Conservation (phyloP, 1,140 invertebrate genomes). For the Trachymyrmex cornetzi region DNA sequence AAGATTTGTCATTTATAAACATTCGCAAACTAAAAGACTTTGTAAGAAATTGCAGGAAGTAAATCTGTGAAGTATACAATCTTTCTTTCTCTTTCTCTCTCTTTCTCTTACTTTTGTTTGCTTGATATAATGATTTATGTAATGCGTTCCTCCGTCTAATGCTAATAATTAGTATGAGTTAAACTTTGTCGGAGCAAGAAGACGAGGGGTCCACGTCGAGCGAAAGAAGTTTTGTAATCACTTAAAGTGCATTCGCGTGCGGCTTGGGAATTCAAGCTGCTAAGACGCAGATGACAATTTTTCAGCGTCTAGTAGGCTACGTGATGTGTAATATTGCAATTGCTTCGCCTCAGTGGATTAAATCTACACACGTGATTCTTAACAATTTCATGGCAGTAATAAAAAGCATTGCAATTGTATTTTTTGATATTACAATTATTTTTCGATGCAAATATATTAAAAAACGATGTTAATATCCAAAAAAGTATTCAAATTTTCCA, state of each 20-base stretch:
- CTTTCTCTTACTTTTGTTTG: not conserved
- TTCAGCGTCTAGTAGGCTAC: conserved; percentile 57
- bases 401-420: not conserved
- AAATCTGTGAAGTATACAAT: conserved; percentile 14
- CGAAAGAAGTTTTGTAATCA: conserved; percentile 73
- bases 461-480: not conserved
- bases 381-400: conserved; percentile 18
- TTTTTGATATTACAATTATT: not conserved
- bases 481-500: not conserved
- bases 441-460: not conserved
- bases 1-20: conserved; percentile 19
- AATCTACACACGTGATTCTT: conserved; percentile 15
- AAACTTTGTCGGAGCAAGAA: conserved; percentile 60
- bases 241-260: conserved; percentile 74
- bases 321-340: conserved; percentile 59
- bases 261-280: conserved; percentile 68
- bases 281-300: conserved; percentile 70
- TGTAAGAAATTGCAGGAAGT: conserved; percentile 2
- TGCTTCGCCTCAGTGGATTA: conserved; percentile 14
- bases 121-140: conserved; percentile 60
- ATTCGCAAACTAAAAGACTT: conserved; percentile 3
- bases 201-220: conserved; percentile 36
- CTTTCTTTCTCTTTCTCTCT: too few species aligned
- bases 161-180: conserved; percentile 71
- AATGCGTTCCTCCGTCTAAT: conserved; percentile 50